phyloP scores from a whole-genome alignment of 2,113 vertebrate species.

The Halichoerus grypus region DNA sequence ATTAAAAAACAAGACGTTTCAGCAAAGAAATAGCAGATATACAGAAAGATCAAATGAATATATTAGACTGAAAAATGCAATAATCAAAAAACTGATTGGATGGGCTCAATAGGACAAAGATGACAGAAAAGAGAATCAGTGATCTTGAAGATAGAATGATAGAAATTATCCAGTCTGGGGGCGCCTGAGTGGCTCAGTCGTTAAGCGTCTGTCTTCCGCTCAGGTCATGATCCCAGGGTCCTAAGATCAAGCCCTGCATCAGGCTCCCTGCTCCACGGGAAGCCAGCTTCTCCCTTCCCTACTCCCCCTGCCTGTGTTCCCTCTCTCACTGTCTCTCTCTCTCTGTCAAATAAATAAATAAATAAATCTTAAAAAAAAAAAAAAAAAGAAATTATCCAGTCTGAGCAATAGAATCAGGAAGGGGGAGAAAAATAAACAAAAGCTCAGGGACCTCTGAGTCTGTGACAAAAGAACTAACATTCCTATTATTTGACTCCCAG shows the following conservation, averaged over 20 bases:
- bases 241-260: too few relatives aligned
- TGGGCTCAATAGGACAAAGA: not conserved
- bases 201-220: too few relatives aligned
- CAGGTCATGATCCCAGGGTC: too few relatives aligned
- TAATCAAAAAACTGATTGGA: not conserved
- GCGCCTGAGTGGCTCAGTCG: too few relatives aligned
- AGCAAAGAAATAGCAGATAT: not conserved
- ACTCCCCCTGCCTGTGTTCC: too few relatives aligned
- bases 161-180: not conserved
- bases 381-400: not conserved
- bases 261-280: too few relatives aligned
- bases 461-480: not conserved
- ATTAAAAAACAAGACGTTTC: not conserved
- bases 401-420: not conserved
- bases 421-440: not conserved
- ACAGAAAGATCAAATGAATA: not conserved
- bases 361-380: too few relatives aligned
- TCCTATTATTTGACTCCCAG: not conserved
- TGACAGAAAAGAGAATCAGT: not conserved
- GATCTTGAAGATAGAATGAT: not conserved
- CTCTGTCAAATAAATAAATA: too few relatives aligned
- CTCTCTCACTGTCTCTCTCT: too few relatives aligned
- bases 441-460: not conserved
- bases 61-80: not conserved
- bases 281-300: too few relatives aligned